Base-by-base conservation (phyloP, 2,113 vertebrate genomes). In the Hippopotamus amphibius region DNA sequence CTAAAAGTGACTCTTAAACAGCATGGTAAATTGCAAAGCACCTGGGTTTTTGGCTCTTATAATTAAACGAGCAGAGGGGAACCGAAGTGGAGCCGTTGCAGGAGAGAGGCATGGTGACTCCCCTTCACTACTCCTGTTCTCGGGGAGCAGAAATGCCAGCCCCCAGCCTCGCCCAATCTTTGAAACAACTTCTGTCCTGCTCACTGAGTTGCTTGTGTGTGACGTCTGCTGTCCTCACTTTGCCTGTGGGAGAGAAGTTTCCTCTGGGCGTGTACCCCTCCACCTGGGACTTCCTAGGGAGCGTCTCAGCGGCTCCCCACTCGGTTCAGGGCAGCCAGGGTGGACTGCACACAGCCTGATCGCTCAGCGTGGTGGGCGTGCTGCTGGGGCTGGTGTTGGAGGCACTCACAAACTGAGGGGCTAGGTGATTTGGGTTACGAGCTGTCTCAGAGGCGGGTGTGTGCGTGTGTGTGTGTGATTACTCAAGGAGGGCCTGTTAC, bases 21-120 rank as follows among this genome's bases (percentile, higher is more conserved):
- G 92, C 55, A 2, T 0, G 13, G 63, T 86, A 96, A 98, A 97
- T 98, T 98, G 97, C 77, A 95, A 92, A 98, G 97, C 69, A 68
- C 88, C 94, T 53, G 63, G 57, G 57, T 65, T 95, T 88, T 57
- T 90, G 96, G 92, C 16, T 57, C 85, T 94, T 97, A 0, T 97
- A 94, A 97, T 98, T 98, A 98, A 96, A 84, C 7, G n/a, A 77
- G 68, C 2, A 9, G 80, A 95, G 59, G 92, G 76, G 24, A 80
- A 41, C 19, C 24, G 65, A 94, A 57, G 74, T 84, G 53, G 84
- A 65, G 59, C 43, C 28, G 3, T n/a, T 37, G 14, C 28, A 26
- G 14, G 71, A 37, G 33, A 68, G 37, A 74, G 57, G 74, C 8
- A 2, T 21, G 53, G 37, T n/a, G 15, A 15, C 8, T 37, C 55